Percentiles rank a stretch among this genome's conserved stretches.
Conservation (phyloP, 2,113 vertebrate genomes). For the Bombycilla garrulus region DNA sequence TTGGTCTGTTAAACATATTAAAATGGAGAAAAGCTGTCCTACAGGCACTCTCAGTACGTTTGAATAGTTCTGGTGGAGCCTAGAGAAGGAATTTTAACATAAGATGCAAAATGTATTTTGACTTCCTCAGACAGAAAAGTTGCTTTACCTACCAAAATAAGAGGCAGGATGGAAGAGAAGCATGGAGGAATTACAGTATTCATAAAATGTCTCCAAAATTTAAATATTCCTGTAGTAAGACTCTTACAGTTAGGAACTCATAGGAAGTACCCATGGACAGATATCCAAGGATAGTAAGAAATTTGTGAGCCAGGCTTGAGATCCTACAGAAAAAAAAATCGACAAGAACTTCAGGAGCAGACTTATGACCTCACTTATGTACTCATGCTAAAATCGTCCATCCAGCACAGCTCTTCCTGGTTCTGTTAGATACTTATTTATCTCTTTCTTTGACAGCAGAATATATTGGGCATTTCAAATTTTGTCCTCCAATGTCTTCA, state of each 20-base stretch:
- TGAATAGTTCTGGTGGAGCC: background rate
- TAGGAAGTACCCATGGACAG: background rate
- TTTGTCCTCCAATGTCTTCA: background rate
- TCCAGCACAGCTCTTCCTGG: background rate
- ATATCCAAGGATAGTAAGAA: background rate
- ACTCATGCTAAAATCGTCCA: rapidly evolving
- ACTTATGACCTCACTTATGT: background rate
- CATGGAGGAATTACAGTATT: background rate
- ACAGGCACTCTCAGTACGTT: background rate
- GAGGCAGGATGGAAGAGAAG: background rate
- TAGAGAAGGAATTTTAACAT: background rate
- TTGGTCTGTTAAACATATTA: slow-evolving; percentile 10
- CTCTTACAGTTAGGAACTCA: background rate
- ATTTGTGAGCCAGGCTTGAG: background rate
- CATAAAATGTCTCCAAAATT: background rate
- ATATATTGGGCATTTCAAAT: background rate
- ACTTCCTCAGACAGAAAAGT: background rate
- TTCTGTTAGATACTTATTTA: background rate
- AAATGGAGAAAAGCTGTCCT: background rate
- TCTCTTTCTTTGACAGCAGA: background rate
- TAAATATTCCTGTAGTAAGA: background rate
- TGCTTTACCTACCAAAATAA: background rate
- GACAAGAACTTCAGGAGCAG: background rate
- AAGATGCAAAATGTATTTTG: background rate
- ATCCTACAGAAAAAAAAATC: background rate